Percentiles rank a stretch among this genome's conserved stretches.
These are phyloP conservation scores for Hypsibius dujardini DNA, from an alignment of 1,140 invertebrate genomes.

Conservation along the genomic window DNA sequence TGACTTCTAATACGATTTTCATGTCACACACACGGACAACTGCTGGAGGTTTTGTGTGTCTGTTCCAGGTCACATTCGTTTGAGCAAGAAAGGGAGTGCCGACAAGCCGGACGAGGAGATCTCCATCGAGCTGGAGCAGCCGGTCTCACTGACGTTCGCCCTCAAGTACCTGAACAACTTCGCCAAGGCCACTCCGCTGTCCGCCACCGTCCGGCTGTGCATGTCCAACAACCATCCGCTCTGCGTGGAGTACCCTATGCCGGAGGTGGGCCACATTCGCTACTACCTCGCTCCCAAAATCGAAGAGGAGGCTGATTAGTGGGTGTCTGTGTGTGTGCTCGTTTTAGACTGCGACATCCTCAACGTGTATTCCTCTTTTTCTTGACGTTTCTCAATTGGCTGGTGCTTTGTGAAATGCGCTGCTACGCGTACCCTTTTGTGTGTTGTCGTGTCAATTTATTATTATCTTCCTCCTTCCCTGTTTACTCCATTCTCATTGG, in stretches of 20 bases:
- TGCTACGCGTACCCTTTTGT: too few relatives aligned
- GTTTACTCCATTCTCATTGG: too few relatives aligned
- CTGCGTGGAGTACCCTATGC: conserved; percentile 91
- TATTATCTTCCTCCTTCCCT: too few relatives aligned
- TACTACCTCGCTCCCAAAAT: conserved; percentile 99
- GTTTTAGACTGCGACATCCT: too few relatives aligned
- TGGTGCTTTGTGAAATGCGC: too few relatives aligned
- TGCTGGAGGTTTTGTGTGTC: conserved; percentile 21
- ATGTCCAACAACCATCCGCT: conserved; percentile 90
- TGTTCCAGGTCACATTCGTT: conserved; percentile 63
- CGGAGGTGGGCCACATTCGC: conserved; percentile 80
- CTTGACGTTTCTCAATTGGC: too few relatives aligned
- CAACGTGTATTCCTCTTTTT: too few relatives aligned
- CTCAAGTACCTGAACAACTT: conserved; percentile 74
- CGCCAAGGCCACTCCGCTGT: conserved; percentile 82
- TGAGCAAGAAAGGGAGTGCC: conserved; percentile 74
- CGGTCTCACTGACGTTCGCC: conserved; percentile 82
- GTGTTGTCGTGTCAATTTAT: too few relatives aligned
- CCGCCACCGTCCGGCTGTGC: conserved; percentile 57
- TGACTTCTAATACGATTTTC: background rate
- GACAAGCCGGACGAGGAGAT: conserved; percentile 92
- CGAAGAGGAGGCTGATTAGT: conserved; percentile 61
- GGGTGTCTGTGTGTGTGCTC: background rate
- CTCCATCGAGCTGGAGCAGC: conserved; percentile 91
- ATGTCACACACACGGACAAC: background rate